phyloP scores from a whole-genome alignment of 1,140 invertebrate genomes.

The Cepaea nemoralis region DNA sequence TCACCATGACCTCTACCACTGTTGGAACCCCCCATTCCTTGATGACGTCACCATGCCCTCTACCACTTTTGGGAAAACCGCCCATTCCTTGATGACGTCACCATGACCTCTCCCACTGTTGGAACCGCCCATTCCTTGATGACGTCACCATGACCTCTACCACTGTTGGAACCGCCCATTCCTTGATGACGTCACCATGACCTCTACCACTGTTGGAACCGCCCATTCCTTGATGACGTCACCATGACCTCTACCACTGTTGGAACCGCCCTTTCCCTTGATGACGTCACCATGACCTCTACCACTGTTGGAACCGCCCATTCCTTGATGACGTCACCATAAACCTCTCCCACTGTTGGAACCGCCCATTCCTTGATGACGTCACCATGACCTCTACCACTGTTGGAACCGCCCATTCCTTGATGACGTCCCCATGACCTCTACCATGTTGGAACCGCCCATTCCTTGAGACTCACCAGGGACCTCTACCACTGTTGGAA shows the following conservation, averaged over 20 bases:
- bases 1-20: background rate
- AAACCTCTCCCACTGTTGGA: background rate
- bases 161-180: background rate
- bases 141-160: background rate
- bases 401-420: background rate
- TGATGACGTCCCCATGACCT: background rate
- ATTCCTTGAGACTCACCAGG: too few relatives aligned
- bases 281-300: background rate
- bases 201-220: background rate
- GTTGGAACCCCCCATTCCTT: background rate
- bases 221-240: background rate
- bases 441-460: background rate
- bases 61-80: background rate
- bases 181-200: background rate
- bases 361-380: background rate
- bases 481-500: background rate
- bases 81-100: background rate
- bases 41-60: background rate
- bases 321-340: background rate
- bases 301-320: background rate
- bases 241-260: background rate
- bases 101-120: background rate
- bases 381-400: background rate
- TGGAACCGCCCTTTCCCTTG: background rate
- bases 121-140: background rate